These are phyloP conservation scores for Drosophila varians DNA, from an alignment of 1,140 invertebrate genomes.

Conservation along the genomic window DNA sequence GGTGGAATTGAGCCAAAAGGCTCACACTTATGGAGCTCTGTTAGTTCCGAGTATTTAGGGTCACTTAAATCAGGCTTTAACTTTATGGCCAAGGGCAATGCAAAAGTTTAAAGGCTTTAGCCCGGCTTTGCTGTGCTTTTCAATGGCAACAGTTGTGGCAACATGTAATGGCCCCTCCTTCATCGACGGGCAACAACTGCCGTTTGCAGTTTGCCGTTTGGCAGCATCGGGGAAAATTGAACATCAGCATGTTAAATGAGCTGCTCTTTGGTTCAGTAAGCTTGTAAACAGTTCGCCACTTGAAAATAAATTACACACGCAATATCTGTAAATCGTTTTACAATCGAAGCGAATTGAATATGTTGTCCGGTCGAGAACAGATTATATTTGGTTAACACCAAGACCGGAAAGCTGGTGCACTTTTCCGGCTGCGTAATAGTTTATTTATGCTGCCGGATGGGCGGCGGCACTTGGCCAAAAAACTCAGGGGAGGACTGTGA, in stretches of 20 bases:
- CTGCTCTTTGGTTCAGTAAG: constrained; percentile 30
- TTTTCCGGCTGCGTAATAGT: constrained; percentile 22
- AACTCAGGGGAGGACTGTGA: constrained; percentile 8
- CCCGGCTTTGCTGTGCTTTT: constrained; percentile 25
- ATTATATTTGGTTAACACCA: constrained; percentile 58
- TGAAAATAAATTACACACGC: constrained; percentile 60
- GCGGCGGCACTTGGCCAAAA: neutral
- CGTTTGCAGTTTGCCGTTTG: neutral
- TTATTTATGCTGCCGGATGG: constrained; percentile 34
- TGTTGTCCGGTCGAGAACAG: constrained; percentile 36
- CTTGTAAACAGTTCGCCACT: constrained; percentile 53
- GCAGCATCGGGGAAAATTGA: constrained; percentile 6
- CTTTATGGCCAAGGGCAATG: neutral
- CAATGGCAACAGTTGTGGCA: constrained; percentile 52
- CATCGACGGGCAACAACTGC: constrained; percentile 31
- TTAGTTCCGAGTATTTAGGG: neutral
- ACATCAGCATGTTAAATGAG: constrained; percentile 50
- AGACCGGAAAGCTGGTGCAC: constrained; percentile 10
- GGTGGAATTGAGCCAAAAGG: neutral
- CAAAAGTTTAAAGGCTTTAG: constrained; percentile 29
- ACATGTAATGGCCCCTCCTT: constrained; percentile 43
- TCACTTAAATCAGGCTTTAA: constrained; percentile 31
- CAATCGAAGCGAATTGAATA: constrained; percentile 48
- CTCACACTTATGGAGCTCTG: neutral
- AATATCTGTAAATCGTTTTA: constrained; percentile 46